Percentiles rank a stretch among this genome's conserved stretches.
Evolutionary conservation across 2,888 invertebrate species (phyloP).

Genomic region (Aspidiotus rigidus): DNA sequence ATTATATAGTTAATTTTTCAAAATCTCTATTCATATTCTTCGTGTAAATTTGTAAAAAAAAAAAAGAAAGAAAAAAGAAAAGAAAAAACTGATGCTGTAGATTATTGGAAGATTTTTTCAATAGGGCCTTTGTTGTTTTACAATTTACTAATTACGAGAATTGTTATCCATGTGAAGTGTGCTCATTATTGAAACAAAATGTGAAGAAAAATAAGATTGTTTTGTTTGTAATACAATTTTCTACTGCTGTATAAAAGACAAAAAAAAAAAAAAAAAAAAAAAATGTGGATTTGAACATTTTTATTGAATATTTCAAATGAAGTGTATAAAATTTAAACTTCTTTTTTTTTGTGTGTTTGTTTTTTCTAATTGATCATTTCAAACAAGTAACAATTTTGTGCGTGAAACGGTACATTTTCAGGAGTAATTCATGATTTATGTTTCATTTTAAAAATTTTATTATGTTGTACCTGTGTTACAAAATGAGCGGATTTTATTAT

Average conservation of each 20-base stretch:
- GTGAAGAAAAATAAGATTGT: neutral
- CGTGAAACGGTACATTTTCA: neutral
- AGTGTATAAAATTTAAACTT: conserved; percentile 8
- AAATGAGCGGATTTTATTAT: conserved; percentile 26
- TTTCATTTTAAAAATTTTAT: conserved; percentile 27
- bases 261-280: neutral
- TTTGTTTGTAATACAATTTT: neutral
- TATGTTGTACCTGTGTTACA: conserved; percentile 25
- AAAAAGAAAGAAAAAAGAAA: neutral
- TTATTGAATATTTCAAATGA: neutral
- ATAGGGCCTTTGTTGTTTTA: neutral
- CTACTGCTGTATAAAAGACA: neutral
- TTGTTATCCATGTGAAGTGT: neutral
- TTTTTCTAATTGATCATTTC: neutral
- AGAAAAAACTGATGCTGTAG: neutral
- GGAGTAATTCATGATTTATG: conserved; percentile 30
- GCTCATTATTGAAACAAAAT: neutral
- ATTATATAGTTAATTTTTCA: neutral
- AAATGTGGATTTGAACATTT: neutral
- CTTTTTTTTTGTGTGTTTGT: conserved; percentile 7
- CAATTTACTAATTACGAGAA: no score
- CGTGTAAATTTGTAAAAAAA: neutral
- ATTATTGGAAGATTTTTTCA: neutral
- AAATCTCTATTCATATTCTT: neutral
- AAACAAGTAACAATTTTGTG: neutral